These are phyloP conservation scores for Lichenostomus cassidix DNA, from an alignment of 2,113 vertebrate species.

Conservation along the genomic window DNA sequence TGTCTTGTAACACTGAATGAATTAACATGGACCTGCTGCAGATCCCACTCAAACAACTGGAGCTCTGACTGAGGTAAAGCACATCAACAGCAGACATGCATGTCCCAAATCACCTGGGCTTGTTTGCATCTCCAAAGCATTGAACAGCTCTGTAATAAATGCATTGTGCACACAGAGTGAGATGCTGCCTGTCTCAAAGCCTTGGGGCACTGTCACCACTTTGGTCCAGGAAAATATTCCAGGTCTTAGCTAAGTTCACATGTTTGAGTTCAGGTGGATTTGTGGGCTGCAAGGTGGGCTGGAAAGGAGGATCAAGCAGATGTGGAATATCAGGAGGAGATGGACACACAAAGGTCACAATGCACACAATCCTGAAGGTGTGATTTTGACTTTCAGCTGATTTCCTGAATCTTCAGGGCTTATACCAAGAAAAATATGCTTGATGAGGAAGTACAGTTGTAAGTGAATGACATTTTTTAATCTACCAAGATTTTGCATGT, in stretches of 20 bases:
- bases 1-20: background rate
- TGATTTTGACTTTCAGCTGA: background rate
- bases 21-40: background rate
- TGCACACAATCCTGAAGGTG: background rate
- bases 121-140: background rate
- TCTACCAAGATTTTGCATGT: background rate
- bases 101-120: background rate
- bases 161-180: background rate
- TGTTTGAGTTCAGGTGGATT: background rate
- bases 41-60: background rate
- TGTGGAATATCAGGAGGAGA: background rate
- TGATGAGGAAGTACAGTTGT: background rate
- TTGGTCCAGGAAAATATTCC: fast-evolving
- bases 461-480: background rate
- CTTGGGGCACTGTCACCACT: background rate
- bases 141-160: background rate
- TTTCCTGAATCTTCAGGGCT: background rate
- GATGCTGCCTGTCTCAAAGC: background rate
- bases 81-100: background rate
- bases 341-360: background rate
- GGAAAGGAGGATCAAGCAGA: background rate
- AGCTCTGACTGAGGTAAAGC: background rate
- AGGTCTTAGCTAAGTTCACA: background rate
- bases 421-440: background rate
- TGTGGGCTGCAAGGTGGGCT: background rate